Evolutionary conservation across 1,140 invertebrate genomes (phyloP), one percentile per base, ranked within the genome.

Genomic region (Ceratosolen solmsi): DNA sequence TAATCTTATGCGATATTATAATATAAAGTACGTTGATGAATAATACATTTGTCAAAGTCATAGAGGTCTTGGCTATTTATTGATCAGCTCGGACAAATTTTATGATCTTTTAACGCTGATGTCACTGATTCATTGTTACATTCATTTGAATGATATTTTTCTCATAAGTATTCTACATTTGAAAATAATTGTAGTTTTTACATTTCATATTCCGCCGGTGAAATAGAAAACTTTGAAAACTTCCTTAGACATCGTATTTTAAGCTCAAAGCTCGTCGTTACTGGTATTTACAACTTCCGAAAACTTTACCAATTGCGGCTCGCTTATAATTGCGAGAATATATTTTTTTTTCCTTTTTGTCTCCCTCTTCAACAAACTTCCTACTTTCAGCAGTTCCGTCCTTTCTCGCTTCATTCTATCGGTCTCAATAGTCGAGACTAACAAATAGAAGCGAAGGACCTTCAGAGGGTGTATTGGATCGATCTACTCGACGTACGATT

Each of bases 251-350:
- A 58, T 60, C 33, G n/a, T 20, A 38, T 60, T 60, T 36, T 41
- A 41, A 60, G 9, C 30, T 58, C 25, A 72, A 72, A 72, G 41
- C 41, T 49, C 15, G 4, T 41, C 11, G 7, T 36, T 73, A 73
- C n/a, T 73, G 49, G 13, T 78, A 78, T 68, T 77, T 65, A 78
- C 11, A 68, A 78, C 63, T 68, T 36, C 1, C 30, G 11, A 68
- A 63, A 76, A 76, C 33, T 65, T 75, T 33, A 22, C 58, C 36
- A 63, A 63, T 76, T 58, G 27, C 58, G 20, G 4, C 0, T 27
- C 4, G 33, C 20, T 60, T 46, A 60, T 76, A 65, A 63, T 76
- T 41, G 17, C 54, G 11, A 58, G 56, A 76, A 56, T 54, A 36
- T 58, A 0, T 25, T 8, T 1, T 13, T 0, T 1, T 9, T 25